Evolutionary conservation across 2,797 vertebrate genomes (phyloP).

Genomic region (Peromyscus nudipes): DNA sequence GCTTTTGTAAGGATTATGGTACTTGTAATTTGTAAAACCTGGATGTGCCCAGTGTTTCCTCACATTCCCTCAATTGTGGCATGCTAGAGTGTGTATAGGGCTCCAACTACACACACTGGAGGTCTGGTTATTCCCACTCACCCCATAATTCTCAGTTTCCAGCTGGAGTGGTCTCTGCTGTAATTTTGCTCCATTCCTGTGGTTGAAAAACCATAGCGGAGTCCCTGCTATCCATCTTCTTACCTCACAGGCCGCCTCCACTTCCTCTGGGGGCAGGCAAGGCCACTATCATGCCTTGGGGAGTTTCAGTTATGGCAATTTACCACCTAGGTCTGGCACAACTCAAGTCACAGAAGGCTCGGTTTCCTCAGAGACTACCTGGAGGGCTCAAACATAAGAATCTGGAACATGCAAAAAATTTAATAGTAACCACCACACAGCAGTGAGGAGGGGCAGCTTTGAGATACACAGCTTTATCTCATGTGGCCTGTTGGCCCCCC

Average conservation of each 20-base stretch:
- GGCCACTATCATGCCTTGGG: fast-evolving
- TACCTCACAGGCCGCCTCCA: not conserved
- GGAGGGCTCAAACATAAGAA: not conserved
- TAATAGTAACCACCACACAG: not conserved
- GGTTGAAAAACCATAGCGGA: not conserved
- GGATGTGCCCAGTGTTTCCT: not conserved
- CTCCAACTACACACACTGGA: fast-evolving
- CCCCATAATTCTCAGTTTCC: not conserved
- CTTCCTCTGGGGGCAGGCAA: not conserved
- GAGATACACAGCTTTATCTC: too few species aligned
- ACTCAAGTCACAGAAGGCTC: not conserved
- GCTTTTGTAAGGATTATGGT: not conserved
- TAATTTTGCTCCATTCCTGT: not conserved
- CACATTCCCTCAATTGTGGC: not conserved
- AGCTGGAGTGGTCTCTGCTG: not conserved
- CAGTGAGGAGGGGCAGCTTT: not conserved
- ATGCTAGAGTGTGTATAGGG: fast-evolving
- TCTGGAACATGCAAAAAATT: not conserved
- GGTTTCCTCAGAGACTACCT: not conserved
- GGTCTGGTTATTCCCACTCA: too few species aligned
- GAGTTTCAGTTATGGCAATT: not conserved
- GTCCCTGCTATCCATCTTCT: not conserved
- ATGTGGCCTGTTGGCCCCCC: fast-evolving
- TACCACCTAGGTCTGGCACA: not conserved
- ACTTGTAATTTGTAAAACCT: not conserved